Evolutionary conservation across 1,140 invertebrate species (phyloP), one percentile per base, ranked within the genome.

Genomic region (Brachionus asplanchnoidis): DNA sequence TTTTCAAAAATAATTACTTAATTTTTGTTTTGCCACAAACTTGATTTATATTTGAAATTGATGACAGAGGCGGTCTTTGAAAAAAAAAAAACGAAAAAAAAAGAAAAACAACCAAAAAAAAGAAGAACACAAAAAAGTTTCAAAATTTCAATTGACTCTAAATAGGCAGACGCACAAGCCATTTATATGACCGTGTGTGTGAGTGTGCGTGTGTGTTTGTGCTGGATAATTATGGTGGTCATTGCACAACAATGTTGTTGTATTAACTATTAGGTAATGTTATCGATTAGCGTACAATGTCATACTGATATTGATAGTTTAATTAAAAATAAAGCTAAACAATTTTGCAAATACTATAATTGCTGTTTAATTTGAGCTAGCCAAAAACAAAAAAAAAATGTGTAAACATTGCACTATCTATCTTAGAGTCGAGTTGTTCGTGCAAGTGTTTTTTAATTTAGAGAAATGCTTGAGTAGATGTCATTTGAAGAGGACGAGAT

Each of bases 301-400:
- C 68, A 73, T 73, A 73, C 68, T 73, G 68, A 73, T 73, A 73
- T 73, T 73, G 68, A 73, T 73, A 73, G 68, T 73, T 73, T 73
- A 77, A 77, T 50, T 42, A 77, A 77, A 77, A 77, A 50, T 50
- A 77, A 77, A 77, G 40, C 73, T 77, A 77, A 77, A 77, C 73
- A 46, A 77, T 77, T 77, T 77, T 77, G 42, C n/a, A 73, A 73
- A 42, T 40, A 7, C 36, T 32, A 73, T 73, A 73, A 73, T 73
- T 73, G 68, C 68, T 40, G 26, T 68, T 42, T 73, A 8, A 44
- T 44, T 40, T 20, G 68, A 44, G n/a, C 0, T 7, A 36, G 32
- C 32, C 32, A 36, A 36, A 5, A 36, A 28, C 26, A 28, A 14
- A 12, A 11, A 73, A n/a, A 73, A 73, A 40, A 73, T 73, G 68